Conservation (phyloP, 1,140 invertebrate genomes). For the Helicoverpa zea region DNA sequence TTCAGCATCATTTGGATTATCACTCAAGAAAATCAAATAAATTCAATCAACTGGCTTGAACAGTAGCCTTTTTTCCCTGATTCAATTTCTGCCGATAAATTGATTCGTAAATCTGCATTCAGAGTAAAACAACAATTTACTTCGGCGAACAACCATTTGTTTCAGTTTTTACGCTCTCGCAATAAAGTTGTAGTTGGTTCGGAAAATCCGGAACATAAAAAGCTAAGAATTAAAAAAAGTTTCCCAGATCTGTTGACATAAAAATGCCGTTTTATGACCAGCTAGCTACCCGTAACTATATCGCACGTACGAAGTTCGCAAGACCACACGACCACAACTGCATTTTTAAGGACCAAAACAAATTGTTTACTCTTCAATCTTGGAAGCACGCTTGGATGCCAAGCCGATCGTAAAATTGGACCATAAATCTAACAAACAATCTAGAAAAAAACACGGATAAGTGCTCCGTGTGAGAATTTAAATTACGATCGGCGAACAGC, state of each 20-base stretch:
- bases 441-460: constrained; percentile 38
- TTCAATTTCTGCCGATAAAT: constrained; percentile 18
- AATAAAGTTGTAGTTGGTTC: constrained; percentile 51
- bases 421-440: constrained; percentile 48
- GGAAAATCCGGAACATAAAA: constrained; percentile 64
- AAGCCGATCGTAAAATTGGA: constrained; percentile 48
- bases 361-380: constrained; percentile 57
- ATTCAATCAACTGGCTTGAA: constrained; percentile 32
- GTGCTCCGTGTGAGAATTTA: constrained; percentile 42
- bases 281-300: constrained; percentile 4
- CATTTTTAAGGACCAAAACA: constrained; percentile 56
- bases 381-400: constrained; percentile 21
- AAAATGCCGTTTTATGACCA: constrained; percentile 75
- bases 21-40: constrained; percentile 33
- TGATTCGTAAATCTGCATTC: constrained; percentile 30
- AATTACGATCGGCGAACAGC: constrained; percentile 11
- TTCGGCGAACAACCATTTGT: constrained; percentile 5
- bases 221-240: constrained; percentile 75
- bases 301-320: constrained; percentile 18
- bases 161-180: constrained; percentile 37
- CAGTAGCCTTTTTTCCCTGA: constrained; percentile 11
- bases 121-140: constrained; percentile 26
- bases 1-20: constrained; percentile 12
- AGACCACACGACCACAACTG: constrained; percentile 57
- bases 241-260: constrained; percentile 67